Conservation (phyloP, 35 echinoderm and acorn worm species). For the Anneissia japonica region DNA sequence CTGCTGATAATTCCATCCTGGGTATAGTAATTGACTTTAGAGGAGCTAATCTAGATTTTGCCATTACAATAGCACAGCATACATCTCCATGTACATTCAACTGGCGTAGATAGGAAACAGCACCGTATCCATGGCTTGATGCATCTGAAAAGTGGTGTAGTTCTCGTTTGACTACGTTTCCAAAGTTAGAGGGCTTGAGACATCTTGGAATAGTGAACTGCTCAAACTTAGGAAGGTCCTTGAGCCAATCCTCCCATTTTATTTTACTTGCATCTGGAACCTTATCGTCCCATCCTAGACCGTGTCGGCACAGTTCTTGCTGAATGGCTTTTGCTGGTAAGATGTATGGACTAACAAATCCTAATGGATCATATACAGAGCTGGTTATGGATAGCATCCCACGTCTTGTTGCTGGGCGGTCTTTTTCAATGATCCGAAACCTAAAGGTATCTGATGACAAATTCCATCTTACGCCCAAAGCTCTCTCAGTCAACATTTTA, state of each 20-base stretch:
- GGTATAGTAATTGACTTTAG: conserved; percentile 34
- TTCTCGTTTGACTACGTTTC: conserved; percentile 9
- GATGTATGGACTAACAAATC: conserved; percentile 34
- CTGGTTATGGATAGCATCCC: conserved; percentile 40
- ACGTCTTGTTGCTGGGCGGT: conserved; percentile 40
- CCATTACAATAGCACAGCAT: conserved; percentile 27
- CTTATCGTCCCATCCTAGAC: conserved; percentile 39
- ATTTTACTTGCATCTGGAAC: background rate
- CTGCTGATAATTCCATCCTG: conserved; percentile 60
- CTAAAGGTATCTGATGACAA: conserved; percentile 16
- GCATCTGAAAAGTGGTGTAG: conserved; percentile 76
- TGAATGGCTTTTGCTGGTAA: conserved; percentile 41
- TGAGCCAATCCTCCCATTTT: conserved; percentile 35
- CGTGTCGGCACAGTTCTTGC: conserved; percentile 27
- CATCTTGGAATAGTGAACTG: conserved; percentile 35
- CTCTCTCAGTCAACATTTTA: conserved; percentile 21
- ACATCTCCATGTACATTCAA: conserved; percentile 1
- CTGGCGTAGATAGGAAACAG: conserved; percentile 37
- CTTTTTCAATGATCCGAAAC: conserved; percentile 1
- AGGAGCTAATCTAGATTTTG: conserved; percentile 50
- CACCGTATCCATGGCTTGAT: conserved; percentile 45
- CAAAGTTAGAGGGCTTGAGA: conserved; percentile 12
- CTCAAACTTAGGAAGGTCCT: conserved; percentile 41
- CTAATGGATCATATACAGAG: conserved; percentile 45
- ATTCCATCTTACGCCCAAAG: conserved; percentile 46